Percentiles rank a stretch among this genome's conserved stretches.
Evolutionary conservation across 2,797 vertebrate genomes (phyloP).

Genomic region (Numenius phaeopus): DNA sequence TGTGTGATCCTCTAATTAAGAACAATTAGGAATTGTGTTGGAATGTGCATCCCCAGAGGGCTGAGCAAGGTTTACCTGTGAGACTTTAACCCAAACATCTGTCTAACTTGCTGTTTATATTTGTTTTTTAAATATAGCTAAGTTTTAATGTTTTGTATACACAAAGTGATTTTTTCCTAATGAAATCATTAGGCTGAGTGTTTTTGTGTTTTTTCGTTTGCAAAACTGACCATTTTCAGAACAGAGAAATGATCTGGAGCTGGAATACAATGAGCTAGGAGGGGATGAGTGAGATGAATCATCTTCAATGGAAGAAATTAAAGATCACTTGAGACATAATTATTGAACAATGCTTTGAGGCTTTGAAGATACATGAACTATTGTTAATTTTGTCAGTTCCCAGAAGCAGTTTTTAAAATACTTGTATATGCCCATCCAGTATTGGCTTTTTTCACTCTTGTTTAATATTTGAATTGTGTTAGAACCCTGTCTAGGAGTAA

Average conservation of each 20-base stretch:
- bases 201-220: rapidly evolving
- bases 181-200: background rate
- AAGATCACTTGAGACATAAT: slow-evolving; percentile 6
- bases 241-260: background rate
- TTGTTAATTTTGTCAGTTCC: background rate
- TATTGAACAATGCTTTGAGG: slow-evolving; percentile 1
- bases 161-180: background rate
- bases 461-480: background rate
- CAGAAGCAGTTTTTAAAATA: background rate
- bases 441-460: background rate
- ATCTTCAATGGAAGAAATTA: background rate
- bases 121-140: background rate
- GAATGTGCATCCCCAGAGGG: background rate
- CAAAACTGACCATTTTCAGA: background rate
- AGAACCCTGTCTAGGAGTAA: background rate
- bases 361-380: background rate
- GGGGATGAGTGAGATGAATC: background rate
- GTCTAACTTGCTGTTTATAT: background rate
- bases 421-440: background rate
- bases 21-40: background rate
- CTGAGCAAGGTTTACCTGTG: background rate
- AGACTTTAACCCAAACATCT: background rate
- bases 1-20: background rate
- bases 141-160: background rate
- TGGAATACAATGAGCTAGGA: background rate